Percentiles rank a stretch among this genome's conserved stretches.
These are phyloP conservation scores for Encarsia formosa DNA, from an alignment of 2,888 invertebrate genomes.

Conservation along the genomic window DNA sequence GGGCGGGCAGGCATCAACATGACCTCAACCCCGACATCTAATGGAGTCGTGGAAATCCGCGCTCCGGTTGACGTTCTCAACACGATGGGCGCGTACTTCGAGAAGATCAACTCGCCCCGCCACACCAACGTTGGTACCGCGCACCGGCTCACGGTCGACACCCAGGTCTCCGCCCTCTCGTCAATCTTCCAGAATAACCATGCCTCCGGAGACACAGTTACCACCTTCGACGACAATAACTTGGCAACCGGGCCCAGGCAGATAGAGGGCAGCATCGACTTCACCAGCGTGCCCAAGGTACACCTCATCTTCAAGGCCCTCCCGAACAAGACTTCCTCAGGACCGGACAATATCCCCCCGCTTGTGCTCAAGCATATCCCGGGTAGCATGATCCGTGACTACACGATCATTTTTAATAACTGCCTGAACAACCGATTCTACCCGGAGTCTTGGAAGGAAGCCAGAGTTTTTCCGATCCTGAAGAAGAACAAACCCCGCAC, in stretches of 20 bases:
- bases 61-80: background rate
- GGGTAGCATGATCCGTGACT: background rate
- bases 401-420: slow-evolving; percentile 26
- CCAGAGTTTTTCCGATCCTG: slow-evolving; percentile 30
- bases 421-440: slow-evolving; percentile 33
- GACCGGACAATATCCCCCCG: background rate
- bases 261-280: too few species aligned
- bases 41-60: background rate
- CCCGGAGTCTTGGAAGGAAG: slow-evolving; percentile 31
- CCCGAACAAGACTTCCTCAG: background rate
- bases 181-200: too few species aligned
- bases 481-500: slow-evolving; percentile 15
- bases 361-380: slow-evolving; percentile 18
- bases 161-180: too few species aligned
- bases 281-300: too few species aligned
- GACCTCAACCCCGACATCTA: background rate
- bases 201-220: too few species aligned
- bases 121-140: too few species aligned
- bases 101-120: too few species aligned
- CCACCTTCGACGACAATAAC: too few species aligned
- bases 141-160: too few species aligned
- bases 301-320: background rate
- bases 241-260: too few species aligned
- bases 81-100: background rate
- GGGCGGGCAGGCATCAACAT: background rate